Conservation (phyloP, 1,140 invertebrate species). For the Lineus longissimus region DNA sequence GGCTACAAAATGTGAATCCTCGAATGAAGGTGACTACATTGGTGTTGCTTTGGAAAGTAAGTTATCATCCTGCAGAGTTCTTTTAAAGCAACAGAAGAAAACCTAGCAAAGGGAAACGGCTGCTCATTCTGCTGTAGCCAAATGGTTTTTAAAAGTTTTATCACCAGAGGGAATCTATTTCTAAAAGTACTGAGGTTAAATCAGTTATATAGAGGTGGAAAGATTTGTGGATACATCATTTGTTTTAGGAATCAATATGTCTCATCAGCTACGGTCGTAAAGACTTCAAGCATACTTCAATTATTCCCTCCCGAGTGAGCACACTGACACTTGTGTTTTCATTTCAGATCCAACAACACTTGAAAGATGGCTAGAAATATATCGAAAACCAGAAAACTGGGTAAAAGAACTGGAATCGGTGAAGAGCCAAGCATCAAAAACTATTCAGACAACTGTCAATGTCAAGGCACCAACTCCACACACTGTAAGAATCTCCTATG, state of each 20-base stretch:
- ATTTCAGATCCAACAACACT: slow-evolving; percentile 28
- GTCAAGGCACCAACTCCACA: background rate
- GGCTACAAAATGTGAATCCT: slow-evolving; percentile 37
- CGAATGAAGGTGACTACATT: slow-evolving; percentile 38
- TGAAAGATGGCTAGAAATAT: slow-evolving; percentile 42
- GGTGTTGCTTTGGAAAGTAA: slow-evolving; percentile 46
- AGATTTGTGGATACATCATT: too few relatives aligned
- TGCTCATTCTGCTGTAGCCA: too few relatives aligned
- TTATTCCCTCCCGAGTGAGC: too few relatives aligned
- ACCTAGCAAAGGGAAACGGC: background rate
- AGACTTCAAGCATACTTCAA: too few relatives aligned
- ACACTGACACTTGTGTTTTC: too few relatives aligned
- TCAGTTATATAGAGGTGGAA: too few relatives aligned
- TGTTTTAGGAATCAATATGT: too few relatives aligned
- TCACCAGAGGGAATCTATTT: too few relatives aligned
- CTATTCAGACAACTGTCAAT: background rate
- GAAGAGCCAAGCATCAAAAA: background rate
- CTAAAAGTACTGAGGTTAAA: too few relatives aligned
- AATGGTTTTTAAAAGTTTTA: too few relatives aligned
- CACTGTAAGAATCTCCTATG: too few relatives aligned
- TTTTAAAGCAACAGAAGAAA: background rate
- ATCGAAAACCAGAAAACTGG: slow-evolving; percentile 44
- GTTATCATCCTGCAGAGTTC: slow-evolving; percentile 10
- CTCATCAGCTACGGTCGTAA: too few relatives aligned
- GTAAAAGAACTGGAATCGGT: slow-evolving; percentile 35